Conservation (phyloP, 2,888 invertebrate species). For the Macrosiphum euphorbiae region DNA sequence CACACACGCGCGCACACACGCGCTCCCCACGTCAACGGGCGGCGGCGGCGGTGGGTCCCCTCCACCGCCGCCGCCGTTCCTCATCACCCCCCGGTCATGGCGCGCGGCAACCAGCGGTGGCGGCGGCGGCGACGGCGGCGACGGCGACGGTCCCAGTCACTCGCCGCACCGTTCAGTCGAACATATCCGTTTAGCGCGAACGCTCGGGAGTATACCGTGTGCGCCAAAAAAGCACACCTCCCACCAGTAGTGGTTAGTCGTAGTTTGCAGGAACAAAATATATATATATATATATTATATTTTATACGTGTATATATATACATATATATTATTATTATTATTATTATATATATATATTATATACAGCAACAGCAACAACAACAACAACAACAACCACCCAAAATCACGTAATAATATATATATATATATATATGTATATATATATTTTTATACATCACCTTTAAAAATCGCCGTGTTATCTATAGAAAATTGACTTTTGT, state of each 20-base stretch:
- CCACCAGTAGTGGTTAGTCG: constrained; percentile 64
- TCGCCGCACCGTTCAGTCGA: constrained; percentile 64
- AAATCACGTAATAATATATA: constrained; percentile 16
- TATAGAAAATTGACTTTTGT: neutral
- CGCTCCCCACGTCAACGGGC: neutral
- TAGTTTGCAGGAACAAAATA: constrained; percentile 61
- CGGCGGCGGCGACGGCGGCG: constrained; percentile 47
- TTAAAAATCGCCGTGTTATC: neutral
- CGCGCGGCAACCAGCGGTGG: constrained; percentile 49
- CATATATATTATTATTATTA: neutral
- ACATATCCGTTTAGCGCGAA: constrained; percentile 64
- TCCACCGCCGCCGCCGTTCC: constrained; percentile 9
- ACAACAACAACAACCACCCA: constrained; percentile 8
- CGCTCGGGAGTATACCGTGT: constrained; percentile 64
- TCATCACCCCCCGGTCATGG: constrained; percentile 34
- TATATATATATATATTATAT: constrained; percentile 15
- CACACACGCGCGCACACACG: neutral
- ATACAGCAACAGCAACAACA: neutral
- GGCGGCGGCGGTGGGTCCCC: neutral
- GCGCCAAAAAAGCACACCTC: constrained; percentile 64
- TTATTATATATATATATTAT: constrained; percentile 7
- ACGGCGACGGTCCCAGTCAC: constrained; percentile 59
- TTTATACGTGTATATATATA: constrained; percentile 1
- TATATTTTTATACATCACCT: neutral
- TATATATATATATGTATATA: neutral